Base-by-base conservation (phyloP, 2,888 invertebrate genomes). In the Drosophila recens region DNA sequence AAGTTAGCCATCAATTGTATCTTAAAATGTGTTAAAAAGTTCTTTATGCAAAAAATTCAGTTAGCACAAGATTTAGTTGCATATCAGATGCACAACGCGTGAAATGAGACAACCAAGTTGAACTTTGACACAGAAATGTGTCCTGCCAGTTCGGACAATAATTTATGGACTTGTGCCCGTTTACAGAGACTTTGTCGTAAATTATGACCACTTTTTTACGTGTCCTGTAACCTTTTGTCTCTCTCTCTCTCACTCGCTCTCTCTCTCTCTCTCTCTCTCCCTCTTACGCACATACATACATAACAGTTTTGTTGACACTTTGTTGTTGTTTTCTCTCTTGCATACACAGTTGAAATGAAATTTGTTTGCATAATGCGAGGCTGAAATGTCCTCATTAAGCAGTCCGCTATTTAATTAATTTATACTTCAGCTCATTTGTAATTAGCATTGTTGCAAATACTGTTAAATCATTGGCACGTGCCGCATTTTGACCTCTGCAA, bases 131-230 rank as follows among this genome's bases (percentile, higher is more conserved):
- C 36, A 52, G 20, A 51, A 34, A 45, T 34, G 51, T 61, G 17
- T 42, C 34, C 52, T 11, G 48, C n/a, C 43, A 27, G 48, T 11
- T 40, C 51, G 52, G 51, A 36, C 27, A 59, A 74, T 85, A 82
- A 82, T 82, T 85, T 80, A 82, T 82, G 80, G 71, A 85, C 85
- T 85, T 63, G 80, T 59, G 66, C 65, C 71, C 84, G 64, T 79
- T 82, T 73, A 13, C 57, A 43, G 58, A 48, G 83, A 63, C 72
- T 72, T 57, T 66, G 63, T 62, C 65, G 75, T 78, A 66, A 82
- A 75, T 85, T 65, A 82, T 75, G 72, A 68, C 62, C 66, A 61
- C 53, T 58, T 59, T 9, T 46, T 62, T 56, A 74, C 74, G 77
- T 77, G 85, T 68, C 74, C 80, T 75, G 75, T 65, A 57, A 53